These are phyloP conservation scores for Coracias cyanogaster DNA, from an alignment of 2,797 vertebrate species.

Conservation along the genomic window DNA sequence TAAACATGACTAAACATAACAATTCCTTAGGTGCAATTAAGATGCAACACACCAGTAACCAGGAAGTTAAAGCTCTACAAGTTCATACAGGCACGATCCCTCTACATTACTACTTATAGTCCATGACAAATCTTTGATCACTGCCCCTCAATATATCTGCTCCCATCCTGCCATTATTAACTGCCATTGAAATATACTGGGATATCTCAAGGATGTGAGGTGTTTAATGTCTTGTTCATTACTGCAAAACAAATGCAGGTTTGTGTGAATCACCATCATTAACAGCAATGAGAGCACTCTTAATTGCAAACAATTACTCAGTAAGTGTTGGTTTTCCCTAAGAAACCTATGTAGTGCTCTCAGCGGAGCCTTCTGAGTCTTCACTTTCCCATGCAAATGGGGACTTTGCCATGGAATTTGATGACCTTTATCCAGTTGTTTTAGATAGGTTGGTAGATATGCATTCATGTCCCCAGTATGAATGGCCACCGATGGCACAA, in stretches of 20 bases:
- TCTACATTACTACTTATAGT: neutral
- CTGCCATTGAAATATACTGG: neutral
- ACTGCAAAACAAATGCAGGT: slow-evolving; percentile 19
- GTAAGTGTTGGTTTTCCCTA: slow-evolving; percentile 4
- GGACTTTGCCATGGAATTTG: neutral
- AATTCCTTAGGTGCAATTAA: neutral
- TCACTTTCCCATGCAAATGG: neutral
- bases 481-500: neutral
- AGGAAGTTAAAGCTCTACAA: neutral
- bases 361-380: neutral
- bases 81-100: neutral
- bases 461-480: neutral
- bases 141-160: neutral
- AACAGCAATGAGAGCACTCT: neutral
- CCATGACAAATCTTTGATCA: neutral
- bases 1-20: neutral
- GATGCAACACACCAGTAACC: neutral
- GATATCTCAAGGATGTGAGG: neutral
- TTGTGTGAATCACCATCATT: neutral
- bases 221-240: slow-evolving; percentile 28
- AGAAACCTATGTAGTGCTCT: neutral
- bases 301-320: slow-evolving; percentile 30
- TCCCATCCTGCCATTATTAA: neutral
- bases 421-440: neutral
- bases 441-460: neutral